A percentile compares a stretch with the other conserved stretches of the same genome.
Conservation (phyloP, 2,797 vertebrate genomes). For the Xyrichtys novacula region DNA sequence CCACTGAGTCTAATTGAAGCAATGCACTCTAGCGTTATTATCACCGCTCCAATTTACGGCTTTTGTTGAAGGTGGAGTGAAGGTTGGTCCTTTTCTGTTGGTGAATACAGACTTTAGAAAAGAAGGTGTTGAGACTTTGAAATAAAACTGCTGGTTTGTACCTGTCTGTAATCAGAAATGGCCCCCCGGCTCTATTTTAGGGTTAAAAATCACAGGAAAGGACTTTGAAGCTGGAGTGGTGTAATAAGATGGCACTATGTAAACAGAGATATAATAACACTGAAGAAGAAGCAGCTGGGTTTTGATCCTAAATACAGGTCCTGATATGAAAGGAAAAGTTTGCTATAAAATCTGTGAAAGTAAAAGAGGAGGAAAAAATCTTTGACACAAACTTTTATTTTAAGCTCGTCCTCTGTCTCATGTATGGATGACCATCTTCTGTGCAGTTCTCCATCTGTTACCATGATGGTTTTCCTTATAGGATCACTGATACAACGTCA, state of each 20-base stretch:
- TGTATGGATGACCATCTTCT: not conserved
- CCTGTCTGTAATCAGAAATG: conserved; percentile 48
- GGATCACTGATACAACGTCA: not conserved
- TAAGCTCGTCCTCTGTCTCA: too few species aligned
- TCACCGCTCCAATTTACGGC: too few species aligned
- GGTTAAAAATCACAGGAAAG: conserved; percentile 29
- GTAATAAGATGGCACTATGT: not conserved
- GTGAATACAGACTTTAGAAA: not conserved
- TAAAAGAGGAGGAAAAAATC: too few species aligned
- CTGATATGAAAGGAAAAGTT: not conserved
- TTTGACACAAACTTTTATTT: not conserved
- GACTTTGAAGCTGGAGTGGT: conserved; percentile 40
- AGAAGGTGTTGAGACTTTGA: conserved; percentile 18
- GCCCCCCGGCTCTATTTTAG: conserved; percentile 10
- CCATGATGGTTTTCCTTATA: not conserved
- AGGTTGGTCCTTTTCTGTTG: too few species aligned
- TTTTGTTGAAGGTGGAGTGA: too few species aligned
- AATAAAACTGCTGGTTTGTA: not conserved
- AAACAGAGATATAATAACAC: conserved; percentile 11
- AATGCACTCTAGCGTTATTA: too few species aligned
- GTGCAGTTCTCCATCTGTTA: not conserved
- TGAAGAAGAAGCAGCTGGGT: not conserved
- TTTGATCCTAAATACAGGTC: conserved; percentile 27
- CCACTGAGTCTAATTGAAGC: too few species aligned
- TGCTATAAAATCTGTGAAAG: not conserved